Base-by-base conservation (phyloP, 2,113 vertebrate genomes). In the Arenaria interpres region DNA sequence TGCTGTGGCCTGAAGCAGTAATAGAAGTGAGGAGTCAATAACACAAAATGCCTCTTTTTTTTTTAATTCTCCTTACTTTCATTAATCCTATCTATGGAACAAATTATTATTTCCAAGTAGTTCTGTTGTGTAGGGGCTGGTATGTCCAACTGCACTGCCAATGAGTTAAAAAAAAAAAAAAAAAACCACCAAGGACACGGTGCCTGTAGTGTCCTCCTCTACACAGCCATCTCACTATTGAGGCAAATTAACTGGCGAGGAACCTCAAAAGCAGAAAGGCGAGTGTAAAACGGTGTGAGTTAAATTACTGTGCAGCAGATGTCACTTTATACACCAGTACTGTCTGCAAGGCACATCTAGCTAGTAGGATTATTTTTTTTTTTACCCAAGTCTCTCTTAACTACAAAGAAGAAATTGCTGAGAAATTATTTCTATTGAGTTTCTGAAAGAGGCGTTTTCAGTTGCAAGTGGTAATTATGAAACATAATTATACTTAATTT, bases 401-500 rank as follows among this genome's bases (percentile, higher is more conserved):
- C 90, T 92, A 68, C 39, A 79, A 90, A 87, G 82, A 83, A 85
- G 48, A 95, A 90, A 90, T 51, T 74, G 79, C 92, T 94, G 72
- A 86, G 37, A 56, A 81, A 87, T 95, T 72, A 92, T 93, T 91
- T 75, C 59, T 90, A 28, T 66, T 90, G 90, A 94, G 48, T 48
- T 85, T 97, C 72, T 90, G 51, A 94, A 93, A 93, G 53, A 85
- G n/a, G 25, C 63, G 77, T 94, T 93, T 97, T 93, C 56, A 81
- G 54, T 95, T 96, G 88, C 66, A 93, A 97, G 86, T 94, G 51
- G 33, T 86, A 96, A 92, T 96, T 95, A 93, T 91, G 66, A 87
- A 94, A 72, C 46, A 50, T 92, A 96, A 97, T 64, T 96, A 39
- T 57, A 93, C 62, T 93, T 96, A 95, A 97, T 97, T 92, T 84